Conservation (phyloP, 2,797 vertebrate species). For the Petrocephalus schoutedeni region DNA sequence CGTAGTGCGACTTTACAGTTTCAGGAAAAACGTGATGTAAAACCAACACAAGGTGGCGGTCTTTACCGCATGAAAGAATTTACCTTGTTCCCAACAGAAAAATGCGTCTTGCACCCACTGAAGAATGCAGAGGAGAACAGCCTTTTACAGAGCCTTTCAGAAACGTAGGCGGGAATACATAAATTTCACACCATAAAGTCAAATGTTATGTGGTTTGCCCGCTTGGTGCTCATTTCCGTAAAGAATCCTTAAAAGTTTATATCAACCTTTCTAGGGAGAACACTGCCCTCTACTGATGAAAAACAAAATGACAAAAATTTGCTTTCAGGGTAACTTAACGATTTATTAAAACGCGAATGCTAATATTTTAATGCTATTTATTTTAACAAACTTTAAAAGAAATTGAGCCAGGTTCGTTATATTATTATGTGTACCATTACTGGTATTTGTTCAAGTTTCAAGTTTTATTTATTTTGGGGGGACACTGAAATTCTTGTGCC, state of each 20-base stretch:
- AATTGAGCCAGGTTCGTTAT: not conserved
- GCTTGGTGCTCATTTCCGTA: not conserved
- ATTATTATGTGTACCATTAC: not conserved
- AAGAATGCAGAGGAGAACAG: not conserved
- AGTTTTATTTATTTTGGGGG: not conserved
- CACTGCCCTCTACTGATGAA: not conserved
- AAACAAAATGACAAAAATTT: not conserved
- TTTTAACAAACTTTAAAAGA: not conserved
- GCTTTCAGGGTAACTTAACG: not conserved
- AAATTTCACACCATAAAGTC: not conserved
- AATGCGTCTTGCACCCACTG: not conserved
- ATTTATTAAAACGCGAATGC: not conserved
- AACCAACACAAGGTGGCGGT: constrained; percentile 1
- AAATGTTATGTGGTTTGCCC: not conserved
- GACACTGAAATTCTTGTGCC: not conserved
- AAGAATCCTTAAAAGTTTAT: not conserved
- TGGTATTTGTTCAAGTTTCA: not conserved
- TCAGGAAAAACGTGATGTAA: not conserved
- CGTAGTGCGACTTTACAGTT: not conserved
- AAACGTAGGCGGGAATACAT: not conserved
- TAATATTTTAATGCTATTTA: not conserved
- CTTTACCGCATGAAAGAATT: not conserved
- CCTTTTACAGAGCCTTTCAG: not conserved
- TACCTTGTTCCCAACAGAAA: not conserved
- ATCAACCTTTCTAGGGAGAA: not conserved